Percentiles rank a stretch among this genome's conserved stretches.
These are phyloP conservation scores for Daktulosphaira vitifoliae DNA, from an alignment of 1,140 invertebrate genomes.

Conservation along the genomic window DNA sequence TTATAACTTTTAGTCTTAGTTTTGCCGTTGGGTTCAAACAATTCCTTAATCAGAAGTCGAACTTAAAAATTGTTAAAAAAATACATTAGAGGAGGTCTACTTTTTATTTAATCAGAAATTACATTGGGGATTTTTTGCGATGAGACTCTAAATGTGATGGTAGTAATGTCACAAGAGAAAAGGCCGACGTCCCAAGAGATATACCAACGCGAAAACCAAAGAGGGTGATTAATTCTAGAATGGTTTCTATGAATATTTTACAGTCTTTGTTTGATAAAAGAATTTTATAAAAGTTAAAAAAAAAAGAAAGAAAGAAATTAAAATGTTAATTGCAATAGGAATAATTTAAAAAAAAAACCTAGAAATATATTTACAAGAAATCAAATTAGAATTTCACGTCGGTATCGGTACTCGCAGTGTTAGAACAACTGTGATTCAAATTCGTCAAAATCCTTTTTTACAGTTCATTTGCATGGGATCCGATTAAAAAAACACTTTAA, in stretches of 20 bases:
- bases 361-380: no score
- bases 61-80: conserved; percentile 23
- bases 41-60: conserved; percentile 7
- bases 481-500: conserved; percentile 19
- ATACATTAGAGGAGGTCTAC: conserved; percentile 17
- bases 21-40: no score
- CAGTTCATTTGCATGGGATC: conserved; percentile 16
- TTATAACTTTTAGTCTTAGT: no score
- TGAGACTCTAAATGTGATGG: not conserved
- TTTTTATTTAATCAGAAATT: conserved; percentile 33
- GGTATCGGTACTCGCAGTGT: no score
- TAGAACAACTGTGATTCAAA: not conserved
- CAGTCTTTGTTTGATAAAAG: not conserved
- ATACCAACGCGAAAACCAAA: conserved; percentile 28
- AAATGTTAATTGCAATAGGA: no score
- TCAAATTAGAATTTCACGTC: no score
- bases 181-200: conserved; percentile 26
- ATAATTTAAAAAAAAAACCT: no score
- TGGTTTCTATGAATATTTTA: conserved; percentile 28
- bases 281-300: not conserved
- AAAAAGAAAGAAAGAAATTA: not conserved
- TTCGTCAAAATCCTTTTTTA: not conserved
- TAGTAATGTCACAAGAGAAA: conserved; percentile 16
- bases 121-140: conserved; percentile 24
- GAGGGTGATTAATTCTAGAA: conserved; percentile 29